Base-by-base conservation (phyloP, 2,113 vertebrate genomes). In the Poicephalus meyeri region DNA sequence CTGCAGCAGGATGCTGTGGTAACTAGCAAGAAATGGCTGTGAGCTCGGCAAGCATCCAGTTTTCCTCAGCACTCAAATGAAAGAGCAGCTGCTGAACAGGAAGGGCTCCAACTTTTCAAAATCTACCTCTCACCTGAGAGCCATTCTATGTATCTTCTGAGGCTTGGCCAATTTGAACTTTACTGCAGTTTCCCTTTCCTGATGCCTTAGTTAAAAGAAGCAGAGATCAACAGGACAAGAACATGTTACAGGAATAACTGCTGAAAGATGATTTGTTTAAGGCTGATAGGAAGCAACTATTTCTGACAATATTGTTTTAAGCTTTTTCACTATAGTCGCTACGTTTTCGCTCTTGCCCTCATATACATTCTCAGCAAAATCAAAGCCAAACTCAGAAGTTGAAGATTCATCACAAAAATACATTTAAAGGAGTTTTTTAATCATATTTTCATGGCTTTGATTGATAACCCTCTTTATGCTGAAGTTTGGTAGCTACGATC, bases 1-100 rank as follows among this genome's bases (percentile, higher is more conserved):
- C 94, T 70, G 77, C 93, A 86, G 93, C 66, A 96, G 88, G 86
- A 94, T 70, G 50, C 72, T 88, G 86, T 44, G 44, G 55, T 60
- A 91, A 79, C 42, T 25, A 50, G 33, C 68, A 66, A 86, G 56
- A 77, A 96, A 91, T 31, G 55, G 44, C 47, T 3, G 2, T 11
- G 69, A 86, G 47, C 82, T 56, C 58, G 91, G 92, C 93, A 92
- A 83, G 28, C 1, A 2, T 78, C 86, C 88, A 92, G 41, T 17
- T 88, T 91, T 78, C 76, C 37, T 49, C 56, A 24, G 56, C 56
- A 58, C 56, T 58, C 33, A 58, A 58, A 58, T 53, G 77, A 74
- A 60, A 85, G 53, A 90, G 47, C 11, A 6, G 77, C 72, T 92
- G 80, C 52, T 86, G 41, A 78, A 69, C 1, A 17, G 76, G 47